Conservation (phyloP, 2,888 invertebrate species). For the Stratiomys singularior region DNA sequence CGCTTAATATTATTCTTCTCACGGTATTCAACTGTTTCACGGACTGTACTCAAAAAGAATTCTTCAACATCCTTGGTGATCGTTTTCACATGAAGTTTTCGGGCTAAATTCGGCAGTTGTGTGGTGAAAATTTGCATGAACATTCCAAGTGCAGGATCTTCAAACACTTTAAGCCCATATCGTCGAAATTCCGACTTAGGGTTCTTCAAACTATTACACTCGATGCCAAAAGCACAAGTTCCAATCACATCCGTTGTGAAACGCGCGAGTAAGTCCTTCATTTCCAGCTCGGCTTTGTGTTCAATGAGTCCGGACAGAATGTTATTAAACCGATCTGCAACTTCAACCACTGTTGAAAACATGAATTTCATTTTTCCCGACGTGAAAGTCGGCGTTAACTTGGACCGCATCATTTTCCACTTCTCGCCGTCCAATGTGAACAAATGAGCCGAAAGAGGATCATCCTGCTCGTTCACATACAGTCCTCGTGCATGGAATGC, state of each 20-base stretch:
- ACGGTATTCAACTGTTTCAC: constrained; percentile 62
- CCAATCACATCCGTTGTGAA: constrained; percentile 68
- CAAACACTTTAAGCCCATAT: constrained; percentile 54
- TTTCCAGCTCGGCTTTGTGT: constrained; percentile 57
- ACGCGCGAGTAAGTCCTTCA: constrained; percentile 64
- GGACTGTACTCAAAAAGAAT: constrained; percentile 60
- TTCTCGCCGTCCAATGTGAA: constrained; percentile 63
- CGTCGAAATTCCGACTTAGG: constrained; percentile 61
- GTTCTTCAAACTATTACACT: constrained; percentile 65
- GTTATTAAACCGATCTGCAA: constrained; percentile 57
- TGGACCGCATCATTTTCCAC: constrained; percentile 62
- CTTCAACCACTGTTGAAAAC: constrained; percentile 56
- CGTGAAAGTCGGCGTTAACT: constrained; percentile 58
- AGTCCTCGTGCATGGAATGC: constrained; percentile 61
- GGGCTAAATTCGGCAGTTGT: neutral
- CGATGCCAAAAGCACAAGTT: constrained; percentile 66
- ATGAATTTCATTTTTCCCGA: constrained; percentile 58
- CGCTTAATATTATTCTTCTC: constrained; percentile 61
- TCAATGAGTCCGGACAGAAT: constrained; percentile 37
- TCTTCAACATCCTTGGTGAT: constrained; percentile 56
- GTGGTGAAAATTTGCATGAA: neutral
- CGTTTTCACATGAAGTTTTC: constrained; percentile 51
- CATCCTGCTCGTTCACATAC: constrained; percentile 58
- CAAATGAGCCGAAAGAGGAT: constrained; percentile 64
- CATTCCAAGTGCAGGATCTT: neutral